Evolutionary conservation across 2,113 vertebrate species (phyloP).

Genomic region (Pterocles burchelli): DNA sequence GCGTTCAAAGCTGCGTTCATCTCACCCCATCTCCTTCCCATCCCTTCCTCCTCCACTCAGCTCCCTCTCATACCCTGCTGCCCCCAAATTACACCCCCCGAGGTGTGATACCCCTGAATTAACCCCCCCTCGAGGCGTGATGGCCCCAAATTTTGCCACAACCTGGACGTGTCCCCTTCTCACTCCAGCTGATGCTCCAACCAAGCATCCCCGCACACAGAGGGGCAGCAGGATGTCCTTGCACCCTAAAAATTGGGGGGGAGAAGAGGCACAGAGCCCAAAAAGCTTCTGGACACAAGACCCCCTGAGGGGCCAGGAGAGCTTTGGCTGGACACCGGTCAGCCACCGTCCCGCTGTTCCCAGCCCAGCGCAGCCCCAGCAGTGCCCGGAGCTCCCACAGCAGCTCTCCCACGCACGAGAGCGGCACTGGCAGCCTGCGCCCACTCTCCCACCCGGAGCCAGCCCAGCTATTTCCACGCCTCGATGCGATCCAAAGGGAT

Average conservation of each 20-base stretch:
- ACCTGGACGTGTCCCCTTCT: neutral
- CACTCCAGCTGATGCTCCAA: rapidly evolving
- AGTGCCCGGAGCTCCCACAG: neutral
- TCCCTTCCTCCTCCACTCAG: neutral
- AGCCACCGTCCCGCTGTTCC: neutral
- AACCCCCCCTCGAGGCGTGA: neutral
- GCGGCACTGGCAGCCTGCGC: neutral
- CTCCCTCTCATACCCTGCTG: neutral
- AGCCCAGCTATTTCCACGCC: neutral
- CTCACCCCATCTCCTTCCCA: neutral
- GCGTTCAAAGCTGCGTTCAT: neutral
- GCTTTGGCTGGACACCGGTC: neutral
- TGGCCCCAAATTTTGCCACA: neutral
- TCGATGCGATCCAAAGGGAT: neutral
- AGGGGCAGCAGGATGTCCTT: neutral
- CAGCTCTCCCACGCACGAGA: neutral
- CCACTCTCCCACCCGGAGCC: neutral
- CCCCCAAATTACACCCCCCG: neutral
- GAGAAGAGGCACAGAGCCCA: neutral
- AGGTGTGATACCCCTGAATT: neutral
- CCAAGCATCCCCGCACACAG: neutral
- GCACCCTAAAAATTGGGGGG: rapidly evolving
- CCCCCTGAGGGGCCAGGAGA: neutral
- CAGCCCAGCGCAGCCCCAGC: neutral
- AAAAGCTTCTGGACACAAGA: neutral